Conservation (phyloP, 2,888 invertebrate genomes). For the Apamea epomidion region DNA sequence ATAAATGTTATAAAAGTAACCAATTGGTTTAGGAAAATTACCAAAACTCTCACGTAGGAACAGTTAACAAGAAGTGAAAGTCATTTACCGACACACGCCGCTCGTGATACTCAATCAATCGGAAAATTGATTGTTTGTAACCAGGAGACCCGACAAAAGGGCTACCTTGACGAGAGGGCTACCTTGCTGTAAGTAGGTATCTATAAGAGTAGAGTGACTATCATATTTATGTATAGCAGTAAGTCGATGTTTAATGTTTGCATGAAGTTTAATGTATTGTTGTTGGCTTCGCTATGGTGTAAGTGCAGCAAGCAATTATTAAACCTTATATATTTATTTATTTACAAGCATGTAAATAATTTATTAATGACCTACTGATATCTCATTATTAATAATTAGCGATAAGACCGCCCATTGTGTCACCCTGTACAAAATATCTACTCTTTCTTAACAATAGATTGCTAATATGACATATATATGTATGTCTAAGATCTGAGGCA, state of each 20-base stretch:
- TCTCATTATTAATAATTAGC: neutral
- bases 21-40: constrained; percentile 19
- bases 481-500: neutral
- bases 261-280: too few species aligned
- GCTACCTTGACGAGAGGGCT: neutral
- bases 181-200: neutral
- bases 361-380: neutral
- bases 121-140: constrained; percentile 52
- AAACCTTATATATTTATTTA: neutral
- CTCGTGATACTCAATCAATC: constrained; percentile 33
- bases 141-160: constrained; percentile 20
- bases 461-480: neutral
- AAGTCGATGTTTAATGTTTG: neutral
- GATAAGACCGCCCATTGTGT: neutral
- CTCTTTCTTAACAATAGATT: neutral
- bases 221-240: neutral
- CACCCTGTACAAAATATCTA: neutral
- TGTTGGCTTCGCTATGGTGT: too few species aligned
- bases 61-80: constrained; percentile 58
- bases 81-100: constrained; percentile 64
- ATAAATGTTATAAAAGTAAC: neutral
- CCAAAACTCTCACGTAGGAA: constrained; percentile 45
- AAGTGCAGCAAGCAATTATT: too few species aligned
- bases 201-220: too few species aligned
- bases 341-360: neutral